phyloP scores from a whole-genome alignment of 2,888 invertebrate genomes.

The Andrena praecox region DNA sequence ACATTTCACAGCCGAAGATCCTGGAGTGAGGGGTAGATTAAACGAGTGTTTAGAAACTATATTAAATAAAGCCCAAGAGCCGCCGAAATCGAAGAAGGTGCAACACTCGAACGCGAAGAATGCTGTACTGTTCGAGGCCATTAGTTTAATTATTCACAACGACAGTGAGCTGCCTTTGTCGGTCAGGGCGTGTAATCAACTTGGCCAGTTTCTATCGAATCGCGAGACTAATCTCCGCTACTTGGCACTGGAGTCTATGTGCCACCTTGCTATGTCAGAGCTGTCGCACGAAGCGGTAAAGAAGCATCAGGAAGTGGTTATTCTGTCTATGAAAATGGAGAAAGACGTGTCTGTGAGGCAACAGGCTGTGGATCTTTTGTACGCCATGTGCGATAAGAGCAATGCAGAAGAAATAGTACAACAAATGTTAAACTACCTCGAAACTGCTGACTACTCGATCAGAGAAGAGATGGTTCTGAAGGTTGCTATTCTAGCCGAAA shows the following conservation, averaged over 20 bases:
- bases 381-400: conserved; percentile 99
- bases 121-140: conserved; percentile 99
- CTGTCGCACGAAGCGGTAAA: conserved; percentile 99
- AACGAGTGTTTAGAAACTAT: conserved; percentile 99
- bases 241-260: conserved; percentile 99
- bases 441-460: conserved; percentile 99
- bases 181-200: conserved; percentile 99
- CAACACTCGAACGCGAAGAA: conserved; percentile 99
- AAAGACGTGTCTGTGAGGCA: conserved; percentile 99
- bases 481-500: conserved; percentile 99
- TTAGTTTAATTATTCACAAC: conserved; percentile 99
- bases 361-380: conserved; percentile 98
- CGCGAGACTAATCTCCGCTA: conserved; percentile 99
- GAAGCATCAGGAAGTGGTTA: conserved; percentile 99
- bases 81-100: conserved; percentile 99
- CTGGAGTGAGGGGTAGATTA: conserved; percentile 97
- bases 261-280: conserved; percentile 99
- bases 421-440: conserved; percentile 99
- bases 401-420: conserved; percentile 99
- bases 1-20: conserved; percentile 91
- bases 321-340: conserved; percentile 99
- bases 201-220: conserved; percentile 98
- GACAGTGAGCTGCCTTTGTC: conserved; percentile 98
- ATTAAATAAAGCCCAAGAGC: conserved; percentile 99
- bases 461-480: conserved; percentile 99